Evolutionary conservation across 2,797 vertebrate genomes (phyloP).

Genomic region (Labeo calbasu): DNA sequence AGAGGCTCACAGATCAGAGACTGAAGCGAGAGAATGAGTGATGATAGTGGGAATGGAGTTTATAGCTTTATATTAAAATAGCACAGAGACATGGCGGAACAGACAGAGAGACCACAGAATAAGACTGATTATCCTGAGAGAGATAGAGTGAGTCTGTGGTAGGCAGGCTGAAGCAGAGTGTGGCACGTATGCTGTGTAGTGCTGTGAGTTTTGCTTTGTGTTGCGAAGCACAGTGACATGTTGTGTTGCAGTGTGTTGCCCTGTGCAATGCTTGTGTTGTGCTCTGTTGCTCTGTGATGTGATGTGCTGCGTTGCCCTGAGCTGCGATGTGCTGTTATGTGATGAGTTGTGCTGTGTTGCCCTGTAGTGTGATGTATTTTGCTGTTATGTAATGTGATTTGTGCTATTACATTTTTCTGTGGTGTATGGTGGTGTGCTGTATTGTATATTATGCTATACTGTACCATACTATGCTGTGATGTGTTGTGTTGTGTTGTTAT

Average conservation of each 20-base stretch:
- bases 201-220: neutral
- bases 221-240: neutral
- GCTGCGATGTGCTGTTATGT: neutral
- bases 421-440: no score
- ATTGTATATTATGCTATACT: no score
- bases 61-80: constrained; percentile 52
- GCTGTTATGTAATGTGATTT: no score
- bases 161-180: neutral
- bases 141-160: constrained; percentile 11
- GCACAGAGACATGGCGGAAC: constrained; percentile 28
- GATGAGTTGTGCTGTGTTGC: neutral
- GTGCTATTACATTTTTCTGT: no score
- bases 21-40: constrained; percentile 39
- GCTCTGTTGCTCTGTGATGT: neutral
- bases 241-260: neutral
- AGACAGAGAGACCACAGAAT: constrained; percentile 37
- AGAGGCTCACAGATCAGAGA: constrained; percentile 42
- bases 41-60: constrained; percentile 43
- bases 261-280: neutral
- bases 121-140: constrained; percentile 36
- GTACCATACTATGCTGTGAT: neutral
- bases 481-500: neutral
- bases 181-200: neutral
- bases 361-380: neutral
- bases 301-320: neutral